A percentile compares a stretch with the other conserved stretches of the same genome.
Evolutionary conservation across 1,140 invertebrate species (phyloP).

Genomic region (Tetragonula clypearis): DNA sequence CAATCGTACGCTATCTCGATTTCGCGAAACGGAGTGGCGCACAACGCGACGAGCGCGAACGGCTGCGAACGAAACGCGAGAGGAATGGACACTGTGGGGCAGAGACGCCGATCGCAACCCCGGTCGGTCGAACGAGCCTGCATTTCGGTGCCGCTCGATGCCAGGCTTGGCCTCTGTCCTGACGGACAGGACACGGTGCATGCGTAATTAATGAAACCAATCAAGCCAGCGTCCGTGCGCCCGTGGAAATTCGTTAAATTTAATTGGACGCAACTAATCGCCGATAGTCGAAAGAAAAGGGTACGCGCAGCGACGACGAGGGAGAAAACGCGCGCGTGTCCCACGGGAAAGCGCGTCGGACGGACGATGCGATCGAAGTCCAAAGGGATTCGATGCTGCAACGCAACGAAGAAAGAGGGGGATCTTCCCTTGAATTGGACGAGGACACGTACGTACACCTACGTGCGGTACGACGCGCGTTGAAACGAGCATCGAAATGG

Average conservation of each 20-base stretch:
- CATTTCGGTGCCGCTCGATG: slow-evolving; percentile 39
- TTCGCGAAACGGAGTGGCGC: slow-evolving; percentile 18
- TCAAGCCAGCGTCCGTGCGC: slow-evolving; percentile 71
- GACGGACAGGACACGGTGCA: slow-evolving; percentile 61
- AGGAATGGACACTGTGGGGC: slow-evolving; percentile 29
- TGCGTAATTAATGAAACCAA: slow-evolving; percentile 81
- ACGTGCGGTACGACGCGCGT: not conserved
- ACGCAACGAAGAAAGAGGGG: too few species aligned
- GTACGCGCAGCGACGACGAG: not conserved
- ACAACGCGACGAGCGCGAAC: not conserved
- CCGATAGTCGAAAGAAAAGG: slow-evolving; percentile 45
- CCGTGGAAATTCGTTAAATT: slow-evolving; percentile 78
- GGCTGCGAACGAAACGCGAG: slow-evolving; percentile 24
- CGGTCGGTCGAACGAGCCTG: slow-evolving; percentile 42
- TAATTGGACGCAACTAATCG: slow-evolving; percentile 79
- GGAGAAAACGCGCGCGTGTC: not conserved
- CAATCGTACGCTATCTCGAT: slow-evolving; percentile 15
- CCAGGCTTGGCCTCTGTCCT: not conserved
- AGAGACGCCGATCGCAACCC: slow-evolving; percentile 17
- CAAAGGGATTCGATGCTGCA: not conserved
- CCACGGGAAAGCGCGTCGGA: not conserved
- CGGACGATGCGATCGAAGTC: not conserved
- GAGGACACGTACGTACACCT: not conserved
- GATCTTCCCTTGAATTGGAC: not conserved
- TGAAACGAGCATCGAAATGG: not conserved